These are phyloP conservation scores for Apodemia mormo DNA, from an alignment of 2,888 invertebrate species.

Conservation along the genomic window DNA sequence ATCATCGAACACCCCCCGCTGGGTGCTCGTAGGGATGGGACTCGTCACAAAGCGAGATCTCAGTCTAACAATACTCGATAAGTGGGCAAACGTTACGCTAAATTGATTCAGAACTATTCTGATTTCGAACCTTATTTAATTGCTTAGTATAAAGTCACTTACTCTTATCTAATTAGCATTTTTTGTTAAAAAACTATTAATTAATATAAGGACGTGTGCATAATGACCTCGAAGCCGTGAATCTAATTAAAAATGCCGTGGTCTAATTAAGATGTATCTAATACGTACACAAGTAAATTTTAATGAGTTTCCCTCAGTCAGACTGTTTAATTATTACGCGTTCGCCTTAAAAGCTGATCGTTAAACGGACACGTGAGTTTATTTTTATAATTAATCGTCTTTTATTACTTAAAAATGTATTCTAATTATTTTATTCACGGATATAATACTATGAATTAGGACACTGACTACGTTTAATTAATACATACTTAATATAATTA, in stretches of 20 bases:
- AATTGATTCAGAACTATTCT: constrained; percentile 70
- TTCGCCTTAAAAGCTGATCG: constrained; percentile 14
- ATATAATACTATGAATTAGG: constrained; percentile 5
- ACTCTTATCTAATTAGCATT: constrained; percentile 20
- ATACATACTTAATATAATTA: neutral
- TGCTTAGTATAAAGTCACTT: constrained; percentile 11
- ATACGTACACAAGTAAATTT: constrained; percentile 18
- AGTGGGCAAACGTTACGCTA: constrained; percentile 74
- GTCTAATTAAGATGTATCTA: constrained; percentile 35
- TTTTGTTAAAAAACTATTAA: constrained; percentile 31
- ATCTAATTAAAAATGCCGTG: constrained; percentile 5
- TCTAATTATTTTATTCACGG: constrained; percentile 8
- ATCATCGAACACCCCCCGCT: constrained; percentile 78
- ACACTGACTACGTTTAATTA: neutral
- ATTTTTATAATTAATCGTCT: constrained; percentile 14
- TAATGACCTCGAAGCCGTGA: constrained; percentile 5
- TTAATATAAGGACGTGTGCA: constrained; percentile 3
- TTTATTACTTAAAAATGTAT: constrained; percentile 10
- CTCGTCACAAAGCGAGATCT: constrained; percentile 68
- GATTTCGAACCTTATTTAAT: constrained; percentile 59
- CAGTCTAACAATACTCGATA: constrained; percentile 73
- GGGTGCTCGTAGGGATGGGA: constrained; percentile 75
- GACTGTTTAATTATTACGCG: constrained; percentile 15
- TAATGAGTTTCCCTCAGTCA: constrained; percentile 13
- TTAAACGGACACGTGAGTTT: constrained; percentile 10